phyloP scores from a whole-genome alignment of 92 coral and sea anemone species.

The Diadumene lineata region DNA sequence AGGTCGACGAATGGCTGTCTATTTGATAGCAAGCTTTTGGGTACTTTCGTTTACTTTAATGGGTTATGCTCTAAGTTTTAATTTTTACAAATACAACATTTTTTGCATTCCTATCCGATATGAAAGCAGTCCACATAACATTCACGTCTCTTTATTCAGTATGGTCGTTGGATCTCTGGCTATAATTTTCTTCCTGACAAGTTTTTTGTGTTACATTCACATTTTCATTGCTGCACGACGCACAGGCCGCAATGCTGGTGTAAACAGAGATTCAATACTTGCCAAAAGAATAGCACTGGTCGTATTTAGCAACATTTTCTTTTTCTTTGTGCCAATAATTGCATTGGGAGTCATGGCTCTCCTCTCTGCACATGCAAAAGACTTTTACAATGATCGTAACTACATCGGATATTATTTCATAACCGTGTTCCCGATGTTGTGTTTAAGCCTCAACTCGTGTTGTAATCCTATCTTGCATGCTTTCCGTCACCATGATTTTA shows the following conservation, averaged over 20 bases:
- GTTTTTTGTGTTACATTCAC: slow-evolving; percentile 25
- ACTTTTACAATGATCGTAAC: too few species aligned
- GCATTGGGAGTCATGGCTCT: background rate
- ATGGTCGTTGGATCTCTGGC: slow-evolving; percentile 9
- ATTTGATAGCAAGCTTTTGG: slow-evolving; percentile 6
- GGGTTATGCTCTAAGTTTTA: slow-evolving; percentile 19
- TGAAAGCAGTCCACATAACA: background rate
- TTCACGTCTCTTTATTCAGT: slow-evolving; percentile 7
- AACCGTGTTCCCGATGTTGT: slow-evolving; percentile 23
- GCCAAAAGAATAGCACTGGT: slow-evolving; percentile 39
- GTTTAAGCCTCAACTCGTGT: slow-evolving; percentile 38
- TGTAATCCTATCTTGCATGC: slow-evolving; percentile 47
- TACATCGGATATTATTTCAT: slow-evolving; percentile 7
- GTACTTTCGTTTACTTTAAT: slow-evolving; percentile 6
- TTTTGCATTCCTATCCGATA: slow-evolving; percentile 25
- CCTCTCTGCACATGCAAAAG: too few species aligned
- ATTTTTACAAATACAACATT: slow-evolving; percentile 7
- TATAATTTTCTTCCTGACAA: slow-evolving; percentile 8
- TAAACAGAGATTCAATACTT: slow-evolving; percentile 25
- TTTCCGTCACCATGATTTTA: slow-evolving; percentile 37
- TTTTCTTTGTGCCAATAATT: slow-evolving; percentile 37
- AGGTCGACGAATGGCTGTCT: slow-evolving; percentile 5
- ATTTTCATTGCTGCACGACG: slow-evolving; percentile 26
- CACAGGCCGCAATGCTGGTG: slow-evolving; percentile 19
- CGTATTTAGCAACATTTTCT: slow-evolving; percentile 33